phyloP scores from a whole-genome alignment of 2,113 vertebrate species.

The Stomatorhinus ivindoensis region DNA sequence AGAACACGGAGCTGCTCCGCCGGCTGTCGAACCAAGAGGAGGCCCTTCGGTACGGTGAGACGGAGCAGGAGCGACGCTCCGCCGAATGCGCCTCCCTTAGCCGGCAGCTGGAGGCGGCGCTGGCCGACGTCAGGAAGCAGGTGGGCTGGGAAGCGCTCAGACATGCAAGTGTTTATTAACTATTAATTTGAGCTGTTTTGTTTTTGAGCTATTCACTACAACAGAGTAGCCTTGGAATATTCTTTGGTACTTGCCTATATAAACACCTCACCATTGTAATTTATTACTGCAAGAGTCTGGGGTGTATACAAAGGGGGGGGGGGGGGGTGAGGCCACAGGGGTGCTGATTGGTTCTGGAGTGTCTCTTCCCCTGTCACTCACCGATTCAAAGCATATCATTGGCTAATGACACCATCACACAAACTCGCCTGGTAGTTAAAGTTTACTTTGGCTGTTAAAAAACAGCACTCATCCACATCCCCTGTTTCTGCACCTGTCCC shows the following conservation, averaged over 20 bases:
- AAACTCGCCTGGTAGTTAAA: neutral
- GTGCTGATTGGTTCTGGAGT: neutral
- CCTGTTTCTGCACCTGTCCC: neutral
- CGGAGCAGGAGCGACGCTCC: slow-evolving; percentile 65
- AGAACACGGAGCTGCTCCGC: slow-evolving; percentile 70
- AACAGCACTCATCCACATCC: neutral
- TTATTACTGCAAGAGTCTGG: neutral
- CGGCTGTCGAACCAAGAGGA: slow-evolving; percentile 67
- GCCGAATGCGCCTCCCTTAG: slow-evolving; percentile 58
- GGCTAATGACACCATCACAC: neutral
- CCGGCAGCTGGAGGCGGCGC: slow-evolving; percentile 67
- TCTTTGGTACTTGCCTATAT: neutral
- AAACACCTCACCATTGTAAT: neutral
- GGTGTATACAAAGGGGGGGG: neutral
- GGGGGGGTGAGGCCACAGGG: neutral
- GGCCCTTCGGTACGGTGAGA: slow-evolving; percentile 54
- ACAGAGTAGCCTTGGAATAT: neutral
- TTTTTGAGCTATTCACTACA: neutral
- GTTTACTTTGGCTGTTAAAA: neutral
- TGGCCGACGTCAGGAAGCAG: slow-evolving; percentile 70
- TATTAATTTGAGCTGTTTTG: neutral
- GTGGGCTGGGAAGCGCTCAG: slow-evolving; percentile 54
- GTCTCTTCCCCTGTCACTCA: neutral
- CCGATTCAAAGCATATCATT: neutral
- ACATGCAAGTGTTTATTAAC: no score